Base-by-base conservation (phyloP, 2,888 invertebrate genomes). In the Chrysomela aeneicollis region DNA sequence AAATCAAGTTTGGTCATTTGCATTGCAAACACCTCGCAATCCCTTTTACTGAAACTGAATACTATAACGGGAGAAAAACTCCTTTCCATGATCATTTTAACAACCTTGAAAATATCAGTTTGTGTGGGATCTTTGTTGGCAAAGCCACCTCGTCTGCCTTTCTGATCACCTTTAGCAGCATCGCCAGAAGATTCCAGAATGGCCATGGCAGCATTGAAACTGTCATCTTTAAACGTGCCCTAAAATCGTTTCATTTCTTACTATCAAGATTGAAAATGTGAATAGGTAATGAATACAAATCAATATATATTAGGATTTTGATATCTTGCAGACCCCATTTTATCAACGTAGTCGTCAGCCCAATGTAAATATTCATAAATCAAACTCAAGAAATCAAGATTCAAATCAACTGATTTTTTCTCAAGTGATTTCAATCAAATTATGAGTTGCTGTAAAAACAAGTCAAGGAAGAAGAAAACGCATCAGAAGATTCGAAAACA, bases 1-100 rank as follows among this genome's bases (percentile, higher is more conserved):
- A 99, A 97, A 84, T 99, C 98, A 73, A 99, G 84, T 82, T 97
- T 97, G 0, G 97, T 92, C 92, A 99, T 93, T 82, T 97, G 95
- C 87, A 95, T 90, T 0, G 98, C 99, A 81, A 97, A 99, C 0
- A 92, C 84, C 82, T 99, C 99, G 79, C 99, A 99, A 74, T 99
- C 98, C 79, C 97, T 98, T 80, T 98, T 97, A 77, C 97, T 97
- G 82, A 99, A 99, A 79, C 98, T 98, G 86, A 99, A 99, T 62
- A 98, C 95, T 73, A 99, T 99, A 2, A 98, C 97, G 0, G 99
- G 99, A 0, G 98, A 95, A 82, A 98, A 95, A 81, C 95, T 96
- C 21, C 96, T 86, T 79, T 99, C 98, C 95, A 98, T 97, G 46
- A 99, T 95, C 94, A 99, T 98, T 83, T 98, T 97, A 18, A 99